Evolutionary conservation across 2,797 vertebrate genomes (phyloP), one percentile per base, ranked within the genome.

Genomic region (Pangasius larnaudii): DNA sequence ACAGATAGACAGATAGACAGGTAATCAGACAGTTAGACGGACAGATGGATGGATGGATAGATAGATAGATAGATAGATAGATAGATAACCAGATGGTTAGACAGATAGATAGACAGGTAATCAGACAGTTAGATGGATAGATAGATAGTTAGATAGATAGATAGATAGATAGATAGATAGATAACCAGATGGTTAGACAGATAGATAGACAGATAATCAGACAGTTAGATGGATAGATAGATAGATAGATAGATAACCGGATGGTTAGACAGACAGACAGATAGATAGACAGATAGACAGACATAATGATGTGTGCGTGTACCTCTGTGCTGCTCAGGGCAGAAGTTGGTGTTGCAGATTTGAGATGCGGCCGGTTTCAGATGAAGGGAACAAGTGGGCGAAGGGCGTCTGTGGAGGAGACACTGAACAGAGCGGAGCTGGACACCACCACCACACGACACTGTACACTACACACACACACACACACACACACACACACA

Each of bases 361-460:
- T 95, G 94, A 59, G 97, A 97, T 88, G 94, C 79, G 1, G 90
- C 30, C 0, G 97, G 97, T 91, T 96, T 97, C 75, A 95, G 93
- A 87, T 94, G 93, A 2, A 88, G 14, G 36, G 92, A 85, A 86
- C 97, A 98, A 36, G 95, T 93, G 0, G 93, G 61, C 18, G 96
- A 95, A 0, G 94, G 94, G 61, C 92, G 95, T 63, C 96, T 96
- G n/a, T 94, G 92, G 0, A 89, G 86, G 86, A 97, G 94, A 91
- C 98, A 98, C 61, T 97, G 97, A 77, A 98, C 96, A 0, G 94
- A 93, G 82, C 97, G 95, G 30, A 93, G 93, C 93, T 97, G 97
- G 74, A 97, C 96, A 0, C 98, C 98, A 36, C 97, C 97, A 10
- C 98, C 98, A 88, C 98, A 98, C n/a, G 96, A 96, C 90, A 97